These are phyloP conservation scores for Hippoglossus stenolepis DNA, from an alignment of 2,113 vertebrate species.

Conservation along the genomic window DNA sequence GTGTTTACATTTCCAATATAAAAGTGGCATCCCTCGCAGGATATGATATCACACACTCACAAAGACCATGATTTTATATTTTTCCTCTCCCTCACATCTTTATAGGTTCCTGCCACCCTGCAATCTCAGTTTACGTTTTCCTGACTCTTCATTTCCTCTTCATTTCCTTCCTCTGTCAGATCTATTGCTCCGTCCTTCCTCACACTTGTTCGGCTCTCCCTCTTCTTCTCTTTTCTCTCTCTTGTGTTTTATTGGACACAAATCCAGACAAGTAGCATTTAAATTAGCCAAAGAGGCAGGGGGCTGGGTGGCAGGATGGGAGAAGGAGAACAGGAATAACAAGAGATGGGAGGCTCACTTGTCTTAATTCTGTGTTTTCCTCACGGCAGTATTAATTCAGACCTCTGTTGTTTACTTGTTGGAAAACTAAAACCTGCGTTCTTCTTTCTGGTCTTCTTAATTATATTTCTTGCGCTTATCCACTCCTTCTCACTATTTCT, in stretches of 20 bases:
- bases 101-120: background rate
- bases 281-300: constrained; percentile 33
- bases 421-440: constrained; percentile 6
- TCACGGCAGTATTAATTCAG: constrained; percentile 49
- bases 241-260: constrained; percentile 10
- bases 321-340: constrained; percentile 6
- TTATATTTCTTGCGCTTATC: background rate
- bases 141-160: constrained; percentile 14
- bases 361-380: constrained; percentile 45
- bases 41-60: background rate
- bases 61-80: background rate
- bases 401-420: constrained; percentile 38
- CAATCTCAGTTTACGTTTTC: background rate
- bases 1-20: too few species aligned
- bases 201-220: background rate
- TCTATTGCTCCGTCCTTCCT: background rate
- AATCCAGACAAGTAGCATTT: constrained; percentile 47
- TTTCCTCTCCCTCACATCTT: background rate
- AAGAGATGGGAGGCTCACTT: constrained; percentile 21
- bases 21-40: too few species aligned
- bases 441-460: constrained; percentile 11
- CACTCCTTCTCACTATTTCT: background rate
- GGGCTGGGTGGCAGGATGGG: constrained; percentile 17
- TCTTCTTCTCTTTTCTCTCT: background rate
- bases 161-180: background rate